Evolutionary conservation across 2,888 invertebrate species (phyloP).

Genomic region (Hirtodrosophila trivittata): DNA sequence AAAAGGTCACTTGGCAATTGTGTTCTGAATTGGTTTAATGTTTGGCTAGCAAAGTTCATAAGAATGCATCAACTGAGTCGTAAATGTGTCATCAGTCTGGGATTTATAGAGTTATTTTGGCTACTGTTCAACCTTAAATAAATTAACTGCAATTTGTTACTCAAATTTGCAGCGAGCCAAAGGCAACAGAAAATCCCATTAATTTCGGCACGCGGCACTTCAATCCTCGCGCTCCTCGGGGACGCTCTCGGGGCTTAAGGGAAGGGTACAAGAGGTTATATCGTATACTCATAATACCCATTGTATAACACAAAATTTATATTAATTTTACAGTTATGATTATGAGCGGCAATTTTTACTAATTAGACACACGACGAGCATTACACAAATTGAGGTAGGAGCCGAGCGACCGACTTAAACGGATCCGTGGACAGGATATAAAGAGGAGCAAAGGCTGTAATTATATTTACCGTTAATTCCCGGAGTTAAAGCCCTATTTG

Average conservation of each 20-base stretch:
- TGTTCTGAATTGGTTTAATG: conserved; percentile 22
- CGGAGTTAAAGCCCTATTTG: conserved; percentile 42
- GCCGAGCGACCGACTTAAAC: conserved; percentile 12
- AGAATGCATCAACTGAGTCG: conserved; percentile 53
- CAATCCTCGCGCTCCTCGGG: conserved; percentile 1
- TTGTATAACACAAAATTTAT: conserved; percentile 50
- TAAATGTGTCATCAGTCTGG: conserved; percentile 29
- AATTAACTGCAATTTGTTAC: conserved; percentile 58
- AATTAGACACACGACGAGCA: conserved; percentile 59
- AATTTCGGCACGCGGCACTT: conserved; percentile 23
- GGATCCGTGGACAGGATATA: background rate
- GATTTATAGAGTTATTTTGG: conserved; percentile 11
- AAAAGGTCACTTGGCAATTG: conserved; percentile 27
- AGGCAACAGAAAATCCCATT: conserved; percentile 31
- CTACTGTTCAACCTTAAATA: conserved; percentile 17
- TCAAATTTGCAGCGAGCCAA: conserved; percentile 24
- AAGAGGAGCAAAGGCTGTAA: conserved; percentile 41
- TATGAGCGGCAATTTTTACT: conserved; percentile 67
- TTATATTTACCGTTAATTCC: conserved; percentile 72
- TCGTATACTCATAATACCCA: conserved; percentile 8
- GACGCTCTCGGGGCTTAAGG: no score
- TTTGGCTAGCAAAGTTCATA: conserved; percentile 22
- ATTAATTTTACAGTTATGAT: conserved; percentile 70
- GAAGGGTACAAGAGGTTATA: conserved; percentile 5
- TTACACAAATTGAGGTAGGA: conserved; percentile 42